Conservation (phyloP, 2,113 vertebrate genomes). For the Myiozetetes cayanensis region DNA sequence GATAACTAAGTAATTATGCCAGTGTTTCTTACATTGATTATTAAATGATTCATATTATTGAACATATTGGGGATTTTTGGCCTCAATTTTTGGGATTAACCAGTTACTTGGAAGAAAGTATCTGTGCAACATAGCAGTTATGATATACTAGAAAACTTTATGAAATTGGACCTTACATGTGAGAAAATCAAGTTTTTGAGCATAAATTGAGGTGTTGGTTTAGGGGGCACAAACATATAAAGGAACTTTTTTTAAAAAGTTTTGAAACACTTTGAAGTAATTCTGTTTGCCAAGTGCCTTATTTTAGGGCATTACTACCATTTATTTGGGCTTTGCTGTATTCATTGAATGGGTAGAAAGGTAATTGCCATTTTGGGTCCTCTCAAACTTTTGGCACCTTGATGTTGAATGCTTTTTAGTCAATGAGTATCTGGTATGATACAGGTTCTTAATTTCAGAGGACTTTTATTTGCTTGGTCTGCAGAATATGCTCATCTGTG, state of each 20-base stretch:
- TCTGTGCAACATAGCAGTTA: neutral
- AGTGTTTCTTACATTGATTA: neutral
- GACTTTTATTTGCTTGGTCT: neutral
- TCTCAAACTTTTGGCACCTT: neutral
- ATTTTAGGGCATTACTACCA: neutral
- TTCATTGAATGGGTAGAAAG: neutral
- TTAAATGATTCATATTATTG: neutral
- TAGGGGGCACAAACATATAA: neutral
- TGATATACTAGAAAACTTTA: neutral
- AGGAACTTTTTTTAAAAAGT: neutral
- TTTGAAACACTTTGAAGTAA: neutral
- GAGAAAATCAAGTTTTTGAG: neutral
- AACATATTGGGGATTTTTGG: neutral
- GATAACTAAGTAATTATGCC: neutral
- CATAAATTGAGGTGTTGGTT: neutral
- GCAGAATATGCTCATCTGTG: neutral
- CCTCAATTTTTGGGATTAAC: neutral
- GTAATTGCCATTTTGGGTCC: neutral
- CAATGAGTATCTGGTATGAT: neutral
- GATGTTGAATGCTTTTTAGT: neutral
- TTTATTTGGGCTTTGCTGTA: neutral
- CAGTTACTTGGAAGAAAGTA: neutral
- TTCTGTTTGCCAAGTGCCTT: neutral
- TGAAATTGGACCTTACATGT: neutral
- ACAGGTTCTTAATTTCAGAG: neutral